Evolutionary conservation across 92 coral and sea anemone species (phyloP).

Genomic region (Parazoanthus swiftii): DNA sequence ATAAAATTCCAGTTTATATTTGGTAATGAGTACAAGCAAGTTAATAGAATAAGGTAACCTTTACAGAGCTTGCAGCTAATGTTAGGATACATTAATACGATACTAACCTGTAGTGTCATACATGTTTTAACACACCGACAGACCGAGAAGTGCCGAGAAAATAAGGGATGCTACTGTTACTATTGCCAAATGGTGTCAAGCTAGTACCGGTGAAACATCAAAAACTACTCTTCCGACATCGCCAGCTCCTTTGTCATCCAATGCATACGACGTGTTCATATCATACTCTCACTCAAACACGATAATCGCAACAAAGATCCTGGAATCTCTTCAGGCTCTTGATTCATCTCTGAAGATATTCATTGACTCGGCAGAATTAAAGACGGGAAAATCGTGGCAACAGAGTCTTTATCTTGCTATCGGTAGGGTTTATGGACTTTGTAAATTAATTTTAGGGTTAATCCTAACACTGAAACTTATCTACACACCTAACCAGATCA

Average conservation of each 20-base stretch:
- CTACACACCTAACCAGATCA: background rate
- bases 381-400: constrained; percentile 92
- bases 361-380: constrained; percentile 85
- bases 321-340: constrained; percentile 54
- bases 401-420: constrained; percentile 83
- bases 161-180: constrained; percentile 59
- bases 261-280: constrained; percentile 80
- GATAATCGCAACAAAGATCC: constrained; percentile 58
- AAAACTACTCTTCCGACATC: constrained; percentile 12
- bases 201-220: background rate
- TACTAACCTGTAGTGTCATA: background rate
- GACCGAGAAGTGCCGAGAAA: constrained; percentile 61
- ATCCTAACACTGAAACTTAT: background rate
- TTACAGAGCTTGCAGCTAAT: background rate
- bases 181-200: constrained; percentile 32
- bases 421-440: constrained; percentile 48
- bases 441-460: no score
- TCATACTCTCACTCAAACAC: constrained; percentile 86
- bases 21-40: no score
- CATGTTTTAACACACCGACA: constrained; percentile 20
- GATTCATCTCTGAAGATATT: constrained; percentile 75
- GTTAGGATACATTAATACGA: no score
- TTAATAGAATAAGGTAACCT: no score
- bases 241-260: constrained; percentile 3
- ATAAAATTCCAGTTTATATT: no score